Evolutionary conservation across 1,140 invertebrate genomes (phyloP), one percentile per base, ranked within the genome.

Genomic region (Diploscapter pachys): DNA sequence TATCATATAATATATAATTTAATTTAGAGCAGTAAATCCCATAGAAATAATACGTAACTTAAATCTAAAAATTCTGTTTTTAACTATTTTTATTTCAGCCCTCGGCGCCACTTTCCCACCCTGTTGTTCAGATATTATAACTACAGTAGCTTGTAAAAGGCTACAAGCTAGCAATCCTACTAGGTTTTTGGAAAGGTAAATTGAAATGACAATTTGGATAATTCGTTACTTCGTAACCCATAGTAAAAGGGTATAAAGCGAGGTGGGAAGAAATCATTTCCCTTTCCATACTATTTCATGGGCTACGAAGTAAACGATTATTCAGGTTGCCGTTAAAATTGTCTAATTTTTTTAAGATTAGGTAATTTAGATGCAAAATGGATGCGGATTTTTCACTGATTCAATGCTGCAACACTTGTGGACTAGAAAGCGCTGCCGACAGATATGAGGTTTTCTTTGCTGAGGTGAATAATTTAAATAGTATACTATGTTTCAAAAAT

Each of bases 331-430:
- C 31, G 0, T 48, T 53, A 48, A 66, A 2, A 50, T 3, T 13
- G 5, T 55, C 31, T 63, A 9, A 8, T 31, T 65, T 6, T 49
- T 65, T 48, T 0, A 31, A 31, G 31, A 31, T 31, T 31, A 31
- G 31, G 31, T 31, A 31, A 31, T 76, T 63, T 11, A 76, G 77
- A 67, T 78, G 77, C 49, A 55, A 72, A 6, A 50, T 55, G 8
- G 77, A 78, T 49, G 73, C 73, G 49, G 77, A 78, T 62, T 78
- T 78, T 61, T 78, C 77, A 11, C 67, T 78, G 54, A 77, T 78
- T 51, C 77, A 78, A 64, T 78, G 77, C 55, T 78, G 77, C 61
- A 66, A 71, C 70, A 77, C 74, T 5, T 78, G 77, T 63, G 77
- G 77, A 72, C 51, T 78, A 48, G 77, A 77, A 54, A 72, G 69